Base-by-base conservation (phyloP, 2,797 vertebrate species). In the Chiloscyllium punctatum region DNA sequence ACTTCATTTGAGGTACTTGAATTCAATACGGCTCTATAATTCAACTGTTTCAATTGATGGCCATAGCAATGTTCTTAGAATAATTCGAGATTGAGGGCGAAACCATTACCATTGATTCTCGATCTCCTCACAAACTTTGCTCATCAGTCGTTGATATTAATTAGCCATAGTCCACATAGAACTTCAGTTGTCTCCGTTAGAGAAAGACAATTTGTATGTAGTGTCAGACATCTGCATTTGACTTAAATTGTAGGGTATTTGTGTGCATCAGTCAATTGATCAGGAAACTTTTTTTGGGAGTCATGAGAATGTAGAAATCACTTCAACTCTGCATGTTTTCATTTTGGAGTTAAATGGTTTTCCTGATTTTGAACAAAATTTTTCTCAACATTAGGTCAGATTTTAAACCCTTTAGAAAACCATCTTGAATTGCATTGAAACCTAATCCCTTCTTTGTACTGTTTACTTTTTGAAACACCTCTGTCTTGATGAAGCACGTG, bases 51-150 rank as follows among this genome's bases (percentile, higher is more conserved):
- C 30, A 27, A 33, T 9, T 74, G 72, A 74, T 30, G 72, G 72
- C 9, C 71, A 72, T 8, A 72, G 27, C 71, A 9, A 6, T 8
- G 11, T 9, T 86, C 37, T 68, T 74, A 82, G 66, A 95, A 94
- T 79, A 77, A 86, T 94, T 96, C 84, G 84, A 57, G 94, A 96
- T 96, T 94, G 30, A 91, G 94, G 25, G 72, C 68, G 33, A 72
- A 51, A 27, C 27, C 69, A 66, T 48, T 74, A 6, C 15, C 21
- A 42, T 51, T 95, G 15, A 48, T 82, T 53, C 23, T 74, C 21
- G 68, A 57, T 62, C 82, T 23, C 72, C 8, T 62, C 57, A 62
- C 57, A 62, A 62, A 62, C 57, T 9, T 62, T 62, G 57, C 57
- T 62, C 57, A 62, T 62, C 57, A 62, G 57, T 62, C 57, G 57